These are phyloP conservation scores for Sphaerophoria rueppellii DNA, from an alignment of 2,888 invertebrate species.

Conservation along the genomic window DNA sequence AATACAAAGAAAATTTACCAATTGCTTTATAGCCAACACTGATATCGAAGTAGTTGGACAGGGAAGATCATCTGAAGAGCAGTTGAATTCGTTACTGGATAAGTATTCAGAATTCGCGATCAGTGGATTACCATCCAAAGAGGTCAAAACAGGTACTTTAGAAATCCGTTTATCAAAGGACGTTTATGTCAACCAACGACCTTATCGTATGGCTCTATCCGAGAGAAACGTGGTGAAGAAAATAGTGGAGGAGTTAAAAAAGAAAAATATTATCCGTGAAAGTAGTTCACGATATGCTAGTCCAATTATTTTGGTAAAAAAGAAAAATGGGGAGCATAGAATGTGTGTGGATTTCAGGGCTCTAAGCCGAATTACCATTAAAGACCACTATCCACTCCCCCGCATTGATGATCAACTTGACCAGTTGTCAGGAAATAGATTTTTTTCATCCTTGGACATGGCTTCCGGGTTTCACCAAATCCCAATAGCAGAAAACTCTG, in stretches of 20 bases:
- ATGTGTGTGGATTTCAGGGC: too few species aligned
- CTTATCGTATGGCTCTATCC: conserved; percentile 33
- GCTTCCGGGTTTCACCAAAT: too few species aligned
- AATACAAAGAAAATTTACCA: conserved; percentile 15
- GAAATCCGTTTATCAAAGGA: conserved; percentile 20
- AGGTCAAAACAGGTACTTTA: conserved; percentile 19
- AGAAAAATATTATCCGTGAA: conserved; percentile 26
- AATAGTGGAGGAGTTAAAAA: conserved; percentile 28
- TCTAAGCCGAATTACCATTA: too few species aligned
- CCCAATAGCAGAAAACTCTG: too few species aligned
- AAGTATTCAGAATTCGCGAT: conserved; percentile 31
- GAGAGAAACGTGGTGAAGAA: conserved; percentile 38
- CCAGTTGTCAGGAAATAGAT: too few species aligned
- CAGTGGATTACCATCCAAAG: conserved; percentile 26
- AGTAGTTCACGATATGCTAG: conserved; percentile 37
- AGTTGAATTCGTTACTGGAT: conserved; percentile 1
- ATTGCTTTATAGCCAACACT: conserved; percentile 18
- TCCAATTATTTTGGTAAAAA: not conserved
- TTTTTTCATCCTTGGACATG: too few species aligned
- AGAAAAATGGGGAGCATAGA: too few species aligned
- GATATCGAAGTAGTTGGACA: conserved; percentile 7
- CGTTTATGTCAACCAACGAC: not conserved
- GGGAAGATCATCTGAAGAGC: conserved; percentile 18
- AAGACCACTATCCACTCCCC: too few species aligned
- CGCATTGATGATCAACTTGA: too few species aligned